Base-by-base conservation (phyloP, 2,797 vertebrate genomes). In the Ciconia nigra region DNA sequence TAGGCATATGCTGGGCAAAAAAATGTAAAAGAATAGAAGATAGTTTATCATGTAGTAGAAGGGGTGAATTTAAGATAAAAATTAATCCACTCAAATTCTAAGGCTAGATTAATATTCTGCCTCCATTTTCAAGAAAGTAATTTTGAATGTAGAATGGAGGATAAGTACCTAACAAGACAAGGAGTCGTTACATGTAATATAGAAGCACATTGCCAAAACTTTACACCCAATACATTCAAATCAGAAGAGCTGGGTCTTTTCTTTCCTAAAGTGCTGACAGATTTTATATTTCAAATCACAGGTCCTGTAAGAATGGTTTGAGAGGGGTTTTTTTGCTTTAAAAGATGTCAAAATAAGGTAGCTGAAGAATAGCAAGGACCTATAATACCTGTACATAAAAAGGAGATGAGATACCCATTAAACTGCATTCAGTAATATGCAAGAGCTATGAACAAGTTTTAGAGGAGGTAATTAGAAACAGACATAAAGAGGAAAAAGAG, bases 381-480 rank as follows among this genome's bases (percentile, higher is more conserved):
- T 83, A 13, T n/a, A 54, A 71, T 16, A 86, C 20, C 31, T 84
- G 19, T 6, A 35, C 29, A 33, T 42, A 46, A 78, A 92, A 83
- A 31, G 12, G 9, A 51, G 22, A 51, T 57, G 19, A 57, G 22
- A 49, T 59, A 65, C 9, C 15, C 19, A 33, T 55, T 66, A 70
- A 80, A 70, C 17, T 51, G 14, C 15, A 16, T 71, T 81, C n/a
- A 57, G 20, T 44, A 71, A 63, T 51, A 73, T n/a, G 41, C 25
- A 41, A 71, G 57, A 63, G 11, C 69, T 79, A 49, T 26, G 29
- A 78, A 74, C 11, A 87, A 33, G 18, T 65, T 61, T 90, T 84
- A 37, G 24, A 79, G 29, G 14, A 82, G 9, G 20, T 54, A 89
- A 92, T 61, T 69, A 84, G 49, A 92, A 93, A 72, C 49, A 92